Conservation (phyloP, 2,113 vertebrate species). For the Chaetura pelagica region DNA sequence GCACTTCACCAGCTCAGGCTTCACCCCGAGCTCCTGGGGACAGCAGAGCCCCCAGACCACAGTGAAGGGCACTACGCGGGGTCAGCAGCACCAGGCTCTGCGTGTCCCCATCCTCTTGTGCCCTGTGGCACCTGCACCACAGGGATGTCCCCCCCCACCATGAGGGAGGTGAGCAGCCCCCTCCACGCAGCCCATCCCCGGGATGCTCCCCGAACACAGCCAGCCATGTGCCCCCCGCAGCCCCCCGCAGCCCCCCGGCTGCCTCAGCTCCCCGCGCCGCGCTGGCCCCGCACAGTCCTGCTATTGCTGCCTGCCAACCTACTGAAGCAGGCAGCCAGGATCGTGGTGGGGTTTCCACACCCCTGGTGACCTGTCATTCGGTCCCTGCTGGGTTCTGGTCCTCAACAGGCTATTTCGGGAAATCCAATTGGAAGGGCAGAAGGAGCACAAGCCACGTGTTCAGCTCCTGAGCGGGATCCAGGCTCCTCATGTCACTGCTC, state of each 20-base stretch:
- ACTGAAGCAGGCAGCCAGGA: slow-evolving; percentile 51
- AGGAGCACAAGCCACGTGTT: neutral
- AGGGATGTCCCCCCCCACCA: fast-evolving
- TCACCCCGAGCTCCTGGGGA: neutral
- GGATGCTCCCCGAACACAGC: neutral
- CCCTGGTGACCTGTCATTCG: slow-evolving; percentile 49
- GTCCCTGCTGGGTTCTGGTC: slow-evolving; percentile 16
- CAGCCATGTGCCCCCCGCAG: neutral
- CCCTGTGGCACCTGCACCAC: neutral
- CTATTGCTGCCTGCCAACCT: slow-evolving; percentile 40
- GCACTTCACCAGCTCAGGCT: neutral
- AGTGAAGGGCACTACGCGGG: fast-evolving
- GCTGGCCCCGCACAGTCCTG: slow-evolving; percentile 34
- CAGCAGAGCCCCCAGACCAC: neutral
- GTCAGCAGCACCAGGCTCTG: neutral
- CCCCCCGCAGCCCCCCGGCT: neutral
- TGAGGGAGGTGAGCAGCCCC: neutral
- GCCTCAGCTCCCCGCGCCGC: slow-evolving; percentile 57
- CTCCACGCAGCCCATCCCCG: neutral
- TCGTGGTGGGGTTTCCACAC: slow-evolving; percentile 41
- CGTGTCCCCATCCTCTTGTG: neutral
- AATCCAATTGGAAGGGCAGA: slow-evolving; percentile 24
- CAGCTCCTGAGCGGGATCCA: neutral
- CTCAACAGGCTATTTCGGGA: slow-evolving; percentile 57
- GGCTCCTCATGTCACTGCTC: neutral